phyloP scores from a whole-genome alignment of 2,888 invertebrate species.

The Clitarchus hookeri region DNA sequence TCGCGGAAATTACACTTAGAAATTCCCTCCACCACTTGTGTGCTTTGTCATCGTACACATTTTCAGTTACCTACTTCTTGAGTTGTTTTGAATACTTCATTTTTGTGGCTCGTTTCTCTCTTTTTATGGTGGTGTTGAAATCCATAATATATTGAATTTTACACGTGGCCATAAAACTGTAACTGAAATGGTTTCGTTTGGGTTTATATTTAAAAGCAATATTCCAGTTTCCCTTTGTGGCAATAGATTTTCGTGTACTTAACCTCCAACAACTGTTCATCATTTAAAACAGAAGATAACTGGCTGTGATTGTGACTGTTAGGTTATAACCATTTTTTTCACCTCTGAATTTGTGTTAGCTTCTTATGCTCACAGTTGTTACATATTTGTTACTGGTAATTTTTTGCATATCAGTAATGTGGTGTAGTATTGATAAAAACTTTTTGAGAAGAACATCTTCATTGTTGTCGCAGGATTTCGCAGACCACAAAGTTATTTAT shows the following conservation, averaged over 20 bases:
- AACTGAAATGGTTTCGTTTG: not conserved
- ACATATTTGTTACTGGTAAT: not conserved
- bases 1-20: not conserved
- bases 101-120: not conserved
- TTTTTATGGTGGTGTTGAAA: too few relatives aligned
- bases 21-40: not conserved
- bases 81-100: not conserved
- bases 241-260: slow-evolving; percentile 21
- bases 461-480: too few relatives aligned
- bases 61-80: not conserved
- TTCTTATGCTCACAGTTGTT: too few relatives aligned
- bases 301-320: not conserved
- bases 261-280: not conserved
- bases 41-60: not conserved
- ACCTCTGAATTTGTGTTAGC: too few relatives aligned
- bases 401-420: too few relatives aligned
- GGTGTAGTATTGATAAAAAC: too few relatives aligned
- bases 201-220: not conserved
- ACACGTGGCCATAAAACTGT: not conserved
- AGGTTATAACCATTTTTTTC: too few relatives aligned
- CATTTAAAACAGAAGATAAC: not conserved
- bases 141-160: too few relatives aligned
- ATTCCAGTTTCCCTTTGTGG: not conserved
- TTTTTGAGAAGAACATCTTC: too few relatives aligned
- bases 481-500: too few relatives aligned